These are phyloP conservation scores for Peromyscus leucopus DNA, from an alignment of 2,113 vertebrate genomes.

Conservation along the genomic window DNA sequence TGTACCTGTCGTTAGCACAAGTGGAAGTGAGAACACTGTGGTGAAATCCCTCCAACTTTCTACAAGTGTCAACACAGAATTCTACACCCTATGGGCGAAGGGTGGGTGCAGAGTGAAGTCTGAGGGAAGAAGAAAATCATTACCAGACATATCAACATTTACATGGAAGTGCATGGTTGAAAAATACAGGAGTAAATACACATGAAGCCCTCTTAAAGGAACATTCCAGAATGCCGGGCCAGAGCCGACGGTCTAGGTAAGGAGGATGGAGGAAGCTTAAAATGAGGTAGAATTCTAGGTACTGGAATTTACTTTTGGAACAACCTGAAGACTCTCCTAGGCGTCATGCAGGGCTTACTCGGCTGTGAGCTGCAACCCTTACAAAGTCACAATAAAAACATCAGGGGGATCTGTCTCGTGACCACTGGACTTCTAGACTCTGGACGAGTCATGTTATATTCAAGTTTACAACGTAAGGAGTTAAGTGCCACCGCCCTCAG, in stretches of 20 bases:
- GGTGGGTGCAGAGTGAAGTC: background rate
- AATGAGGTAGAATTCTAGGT: background rate
- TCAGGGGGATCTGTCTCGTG: background rate
- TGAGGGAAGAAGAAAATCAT: background rate
- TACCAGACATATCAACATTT: background rate
- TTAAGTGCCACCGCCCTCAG: background rate
- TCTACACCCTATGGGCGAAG: background rate
- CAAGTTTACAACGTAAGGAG: background rate
- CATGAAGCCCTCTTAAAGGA: background rate
- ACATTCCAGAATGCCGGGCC: background rate
- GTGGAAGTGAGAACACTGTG: background rate
- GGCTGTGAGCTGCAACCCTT: background rate
- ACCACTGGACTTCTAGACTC: background rate
- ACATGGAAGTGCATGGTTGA: background rate
- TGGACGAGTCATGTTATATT: background rate
- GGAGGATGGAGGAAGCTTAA: fast-evolving
- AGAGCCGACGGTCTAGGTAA: background rate
- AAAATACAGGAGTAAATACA: background rate
- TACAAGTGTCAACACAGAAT: background rate
- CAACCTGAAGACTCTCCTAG: background rate
- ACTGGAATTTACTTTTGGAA: background rate
- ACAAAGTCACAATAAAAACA: background rate
- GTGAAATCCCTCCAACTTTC: background rate
- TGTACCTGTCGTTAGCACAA: background rate
- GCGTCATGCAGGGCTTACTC: background rate